Conservation (phyloP, 2,113 vertebrate genomes). For the Drymodes brunneopygia region DNA sequence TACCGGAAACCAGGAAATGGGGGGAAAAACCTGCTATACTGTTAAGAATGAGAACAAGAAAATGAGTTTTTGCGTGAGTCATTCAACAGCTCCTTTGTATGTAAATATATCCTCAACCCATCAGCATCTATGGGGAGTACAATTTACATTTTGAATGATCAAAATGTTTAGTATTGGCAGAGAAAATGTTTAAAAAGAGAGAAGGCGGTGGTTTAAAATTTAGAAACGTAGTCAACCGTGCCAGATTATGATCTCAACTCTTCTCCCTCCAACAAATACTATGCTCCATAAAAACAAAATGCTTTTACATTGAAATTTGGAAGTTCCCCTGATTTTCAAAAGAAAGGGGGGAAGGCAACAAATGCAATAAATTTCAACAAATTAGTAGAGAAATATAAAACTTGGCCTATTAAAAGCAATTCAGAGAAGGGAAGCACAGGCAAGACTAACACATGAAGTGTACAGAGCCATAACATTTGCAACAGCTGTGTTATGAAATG, state of each 20-base stretch:
- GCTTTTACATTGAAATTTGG: constrained; percentile 51
- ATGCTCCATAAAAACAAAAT: constrained; percentile 53
- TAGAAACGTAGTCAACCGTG: constrained; percentile 43
- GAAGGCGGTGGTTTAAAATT: constrained; percentile 48
- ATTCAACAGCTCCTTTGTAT: constrained; percentile 13
- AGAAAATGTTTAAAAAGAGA: constrained; percentile 64
- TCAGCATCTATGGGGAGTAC: constrained; percentile 52
- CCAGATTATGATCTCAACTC: constrained; percentile 60
- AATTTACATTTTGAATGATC: constrained; percentile 72
- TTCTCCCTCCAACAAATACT: constrained; percentile 55
- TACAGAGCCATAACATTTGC: constrained; percentile 16
- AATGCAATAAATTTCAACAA: constrained; percentile 51
- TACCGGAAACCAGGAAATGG: background rate
- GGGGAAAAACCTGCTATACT: background rate
- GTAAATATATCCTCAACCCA: constrained; percentile 44
- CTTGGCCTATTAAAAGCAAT: constrained; percentile 22
- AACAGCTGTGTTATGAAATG: constrained; percentile 59
- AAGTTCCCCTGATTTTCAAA: constrained; percentile 22
- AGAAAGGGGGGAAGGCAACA: constrained; percentile 25
- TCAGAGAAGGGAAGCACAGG: background rate
- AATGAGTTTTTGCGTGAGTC: background rate
- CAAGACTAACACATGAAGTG: constrained; percentile 10
- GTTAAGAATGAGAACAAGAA: background rate
- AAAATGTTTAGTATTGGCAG: constrained; percentile 58
- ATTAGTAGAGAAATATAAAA: constrained; percentile 51